Base-by-base conservation (phyloP, 2,113 vertebrate genomes). In the Sigmodon hispidus region DNA sequence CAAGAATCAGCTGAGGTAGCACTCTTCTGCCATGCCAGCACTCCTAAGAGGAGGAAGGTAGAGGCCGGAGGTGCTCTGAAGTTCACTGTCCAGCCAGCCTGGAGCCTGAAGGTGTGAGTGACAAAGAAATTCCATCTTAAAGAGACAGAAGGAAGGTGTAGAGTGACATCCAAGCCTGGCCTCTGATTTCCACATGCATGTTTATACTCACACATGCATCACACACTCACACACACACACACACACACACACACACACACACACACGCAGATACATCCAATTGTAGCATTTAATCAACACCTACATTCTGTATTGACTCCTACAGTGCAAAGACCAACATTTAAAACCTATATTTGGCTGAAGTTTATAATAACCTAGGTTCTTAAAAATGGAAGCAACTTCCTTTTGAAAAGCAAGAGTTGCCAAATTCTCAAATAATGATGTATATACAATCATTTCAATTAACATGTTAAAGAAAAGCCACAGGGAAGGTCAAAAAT, bases 301-400 rank as follows among this genome's bases (percentile, higher is more conserved):
- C 13, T 65, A 3, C 4, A 48, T 52, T 90, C 86, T 29, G 59
- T 31, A 57, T 0, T 43, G 4, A 48, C 70, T 92, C 57, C 55
- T 6, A 34, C 9, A 15, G 48, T 1, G 52, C 88, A 85, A 69
- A 93, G 73, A 43, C 84, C 34, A 43, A 43, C 57, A 88, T 12
- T 43, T 15, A 43, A 77, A 72, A 36, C 12, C 5, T 31, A 40
- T 8, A 52, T 70, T 40, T 79, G 73, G 63, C 43, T 52, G 69
- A 72, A 9, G n/a, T 61, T 57, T 36, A 87, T 52, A 50, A 70
- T 15, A 85, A 86, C 13, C 34, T 67, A 55, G n/a, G 72, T 72
- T 91, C 21, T 40, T 65, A 75, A 94, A 86, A 86, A 87, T 19
- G 10, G 70, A 81, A 89, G 88, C 22, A 45, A 63, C 87, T 81